Conservation (phyloP, 2,113 vertebrate genomes). For the Psammodynastes pulverulentus region DNA sequence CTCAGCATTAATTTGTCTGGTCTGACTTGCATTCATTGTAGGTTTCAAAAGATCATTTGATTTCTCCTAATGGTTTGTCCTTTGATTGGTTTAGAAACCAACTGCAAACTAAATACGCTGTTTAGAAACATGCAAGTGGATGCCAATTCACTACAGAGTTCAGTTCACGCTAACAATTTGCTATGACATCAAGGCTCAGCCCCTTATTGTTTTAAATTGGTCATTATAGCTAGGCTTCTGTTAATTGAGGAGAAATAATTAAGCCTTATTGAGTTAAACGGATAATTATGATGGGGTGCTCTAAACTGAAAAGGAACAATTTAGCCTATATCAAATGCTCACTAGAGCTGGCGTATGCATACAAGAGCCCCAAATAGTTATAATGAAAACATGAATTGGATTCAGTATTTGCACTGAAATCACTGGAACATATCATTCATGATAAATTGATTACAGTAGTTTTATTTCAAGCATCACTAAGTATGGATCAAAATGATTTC, state of each 20-base stretch:
- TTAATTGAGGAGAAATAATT: not conserved
- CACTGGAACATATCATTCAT: not conserved
- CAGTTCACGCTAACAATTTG: not conserved
- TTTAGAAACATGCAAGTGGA: not conserved
- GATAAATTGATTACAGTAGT: not conserved
- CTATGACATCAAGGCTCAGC: not conserved
- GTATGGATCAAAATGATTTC: not conserved
- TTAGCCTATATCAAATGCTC: not conserved
- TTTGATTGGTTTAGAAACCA: not conserved
- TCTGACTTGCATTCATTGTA: not conserved
- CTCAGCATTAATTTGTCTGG: not conserved
- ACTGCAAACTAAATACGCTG: not conserved
- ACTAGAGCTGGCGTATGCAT: not conserved
- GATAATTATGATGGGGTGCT: not conserved
- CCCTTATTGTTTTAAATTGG: not conserved
- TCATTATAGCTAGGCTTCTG: not conserved
- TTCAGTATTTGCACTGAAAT: no score
- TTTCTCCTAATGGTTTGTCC: not conserved
- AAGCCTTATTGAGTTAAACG: not conserved
- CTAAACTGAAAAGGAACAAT: not conserved
- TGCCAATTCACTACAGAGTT: not conserved
- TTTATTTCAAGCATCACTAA: not conserved
- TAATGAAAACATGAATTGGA: not conserved
- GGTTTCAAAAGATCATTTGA: slow-evolving; percentile 20
- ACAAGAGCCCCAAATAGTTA: not conserved